These are phyloP conservation scores for Xestia c-nigrum DNA, from an alignment of 2,888 invertebrate genomes.

Conservation along the genomic window DNA sequence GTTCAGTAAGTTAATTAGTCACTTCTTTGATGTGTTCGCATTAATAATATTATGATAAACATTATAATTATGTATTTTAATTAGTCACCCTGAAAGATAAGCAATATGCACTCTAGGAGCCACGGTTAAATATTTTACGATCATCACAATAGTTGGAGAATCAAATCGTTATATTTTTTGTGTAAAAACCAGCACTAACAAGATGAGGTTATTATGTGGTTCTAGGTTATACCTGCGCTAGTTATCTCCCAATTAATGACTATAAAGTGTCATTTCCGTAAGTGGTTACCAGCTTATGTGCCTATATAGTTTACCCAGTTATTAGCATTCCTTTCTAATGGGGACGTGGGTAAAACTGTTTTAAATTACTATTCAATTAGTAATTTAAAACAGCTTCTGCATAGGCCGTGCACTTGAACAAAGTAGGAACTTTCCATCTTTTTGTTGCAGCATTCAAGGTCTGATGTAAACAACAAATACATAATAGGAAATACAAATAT, in stretches of 20 bases:
- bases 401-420: constrained; percentile 12
- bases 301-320: constrained; percentile 24
- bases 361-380: constrained; percentile 12
- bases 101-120: constrained; percentile 3
- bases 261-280: constrained; percentile 37
- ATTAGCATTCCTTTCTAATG: constrained; percentile 48
- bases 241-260: constrained; percentile 26
- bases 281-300: constrained; percentile 21
- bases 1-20: constrained; percentile 14
- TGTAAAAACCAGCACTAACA: constrained; percentile 14
- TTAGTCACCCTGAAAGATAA: constrained; percentile 20
- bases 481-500: constrained; percentile 39
- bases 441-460: constrained; percentile 34
- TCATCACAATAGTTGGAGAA: constrained; percentile 8
- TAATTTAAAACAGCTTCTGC: constrained; percentile 18
- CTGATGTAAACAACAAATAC: constrained; percentile 26
- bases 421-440: constrained; percentile 32
- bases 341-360: constrained; percentile 25
- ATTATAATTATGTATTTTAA: constrained; percentile 33
- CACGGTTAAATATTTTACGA: constrained; percentile 6
- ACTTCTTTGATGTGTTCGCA: constrained; percentile 20
- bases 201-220: constrained; percentile 34
- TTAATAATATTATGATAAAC: constrained; percentile 34
- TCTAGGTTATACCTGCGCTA: constrained; percentile 24
- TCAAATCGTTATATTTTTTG: constrained; percentile 3